Conservation (phyloP, 2,113 vertebrate species). For the Pardalotus punctatus region DNA sequence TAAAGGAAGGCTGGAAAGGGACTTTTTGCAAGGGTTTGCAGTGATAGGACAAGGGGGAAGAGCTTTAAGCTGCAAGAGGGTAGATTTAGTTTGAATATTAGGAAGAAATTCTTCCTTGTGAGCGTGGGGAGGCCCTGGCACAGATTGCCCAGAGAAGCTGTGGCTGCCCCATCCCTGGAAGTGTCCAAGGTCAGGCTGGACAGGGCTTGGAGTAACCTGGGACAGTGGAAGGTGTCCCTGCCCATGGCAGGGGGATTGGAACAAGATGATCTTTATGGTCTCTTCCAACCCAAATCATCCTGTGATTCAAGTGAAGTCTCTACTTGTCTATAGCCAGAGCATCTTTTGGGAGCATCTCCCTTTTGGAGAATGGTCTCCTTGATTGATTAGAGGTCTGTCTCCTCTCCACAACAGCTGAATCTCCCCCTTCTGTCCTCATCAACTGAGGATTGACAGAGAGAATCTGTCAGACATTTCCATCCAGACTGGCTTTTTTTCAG, state of each 20-base stretch:
- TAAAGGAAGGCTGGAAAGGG: neutral
- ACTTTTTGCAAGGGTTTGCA: neutral
- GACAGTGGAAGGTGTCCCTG: neutral
- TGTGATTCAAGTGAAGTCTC: neutral
- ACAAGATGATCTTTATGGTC: neutral
- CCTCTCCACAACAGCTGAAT: neutral
- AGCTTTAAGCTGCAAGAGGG: neutral
- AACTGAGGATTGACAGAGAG: fast-evolving
- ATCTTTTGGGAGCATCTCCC: neutral
- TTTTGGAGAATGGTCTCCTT: neutral
- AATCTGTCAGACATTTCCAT: neutral
- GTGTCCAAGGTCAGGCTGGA: neutral
- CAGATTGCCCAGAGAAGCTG: neutral
- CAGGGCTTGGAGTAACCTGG: neutral
- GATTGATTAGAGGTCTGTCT: neutral
- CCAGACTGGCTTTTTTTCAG: neutral
- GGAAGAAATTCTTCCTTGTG: neutral
- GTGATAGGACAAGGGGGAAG: neutral
- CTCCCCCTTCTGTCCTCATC: neutral
- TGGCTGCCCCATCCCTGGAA: neutral
- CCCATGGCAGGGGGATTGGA: neutral
- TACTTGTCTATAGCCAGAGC: neutral
- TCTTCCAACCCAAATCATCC: neutral
- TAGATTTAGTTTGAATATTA: neutral
- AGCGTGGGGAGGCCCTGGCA: neutral